Percentiles rank a stretch among this genome's conserved stretches.
Evolutionary conservation across 2,113 vertebrate genomes (phyloP).

Genomic region (Heterocephalus glaber): DNA sequence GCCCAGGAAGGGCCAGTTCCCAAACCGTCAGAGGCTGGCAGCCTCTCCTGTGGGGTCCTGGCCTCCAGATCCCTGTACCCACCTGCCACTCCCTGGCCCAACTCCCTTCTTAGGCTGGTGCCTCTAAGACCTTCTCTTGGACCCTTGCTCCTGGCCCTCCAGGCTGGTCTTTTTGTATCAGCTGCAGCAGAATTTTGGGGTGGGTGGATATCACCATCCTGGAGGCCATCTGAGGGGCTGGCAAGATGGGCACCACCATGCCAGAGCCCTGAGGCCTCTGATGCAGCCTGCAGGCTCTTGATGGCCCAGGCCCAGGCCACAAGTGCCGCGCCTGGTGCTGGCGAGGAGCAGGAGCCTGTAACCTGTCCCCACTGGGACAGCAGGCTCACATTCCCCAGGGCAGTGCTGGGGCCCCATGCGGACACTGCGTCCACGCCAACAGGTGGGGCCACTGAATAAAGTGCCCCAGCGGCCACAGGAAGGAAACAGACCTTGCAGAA

Average conservation of each 20-base stretch:
- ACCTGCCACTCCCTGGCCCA: neutral
- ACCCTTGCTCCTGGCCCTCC: neutral
- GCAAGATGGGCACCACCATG: neutral
- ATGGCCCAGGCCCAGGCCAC: constrained; percentile 41
- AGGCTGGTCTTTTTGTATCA: neutral
- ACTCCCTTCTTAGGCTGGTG: neutral
- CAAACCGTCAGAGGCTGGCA: neutral
- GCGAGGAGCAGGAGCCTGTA: neutral
- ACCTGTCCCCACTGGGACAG: constrained; percentile 32
- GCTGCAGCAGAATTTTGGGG: constrained; percentile 47
- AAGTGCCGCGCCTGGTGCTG: neutral
- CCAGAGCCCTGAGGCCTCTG: neutral
- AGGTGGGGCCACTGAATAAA: constrained; percentile 41
- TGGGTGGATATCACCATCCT: constrained; percentile 31
- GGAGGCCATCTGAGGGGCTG: constrained; percentile 48
- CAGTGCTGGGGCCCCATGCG: neutral
- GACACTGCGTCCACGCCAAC: constrained; percentile 26
- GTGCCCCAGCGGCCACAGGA: neutral
- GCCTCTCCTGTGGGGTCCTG: neutral
- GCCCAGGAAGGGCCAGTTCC: neutral
- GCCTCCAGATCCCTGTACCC: neutral
- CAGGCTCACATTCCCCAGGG: constrained; percentile 61
- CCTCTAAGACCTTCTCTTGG: constrained; percentile 19
- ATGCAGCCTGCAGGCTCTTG: constrained; percentile 38
- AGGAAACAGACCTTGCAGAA: constrained; percentile 65